These are phyloP conservation scores for Helogale parvula DNA, from an alignment of 2,113 vertebrate species.

Conservation along the genomic window DNA sequence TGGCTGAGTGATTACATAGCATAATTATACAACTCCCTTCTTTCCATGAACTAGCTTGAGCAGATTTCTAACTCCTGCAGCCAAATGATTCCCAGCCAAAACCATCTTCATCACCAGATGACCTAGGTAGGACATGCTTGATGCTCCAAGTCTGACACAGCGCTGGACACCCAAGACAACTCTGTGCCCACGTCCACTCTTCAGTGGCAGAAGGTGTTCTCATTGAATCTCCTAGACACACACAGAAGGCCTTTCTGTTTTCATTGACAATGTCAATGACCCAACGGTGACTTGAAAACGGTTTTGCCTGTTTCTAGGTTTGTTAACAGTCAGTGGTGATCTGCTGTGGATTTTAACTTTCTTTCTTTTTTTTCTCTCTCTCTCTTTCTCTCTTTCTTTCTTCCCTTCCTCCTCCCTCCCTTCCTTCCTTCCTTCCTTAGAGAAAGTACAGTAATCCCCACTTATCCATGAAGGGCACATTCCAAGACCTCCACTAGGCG, in stretches of 20 bases:
- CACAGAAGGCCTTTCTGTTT: constrained; percentile 52
- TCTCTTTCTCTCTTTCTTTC: not conserved
- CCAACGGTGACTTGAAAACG: constrained; percentile 56
- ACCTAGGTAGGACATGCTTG: not conserved
- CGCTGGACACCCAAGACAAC: not conserved
- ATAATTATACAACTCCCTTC: not conserved
- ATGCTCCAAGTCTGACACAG: not conserved
- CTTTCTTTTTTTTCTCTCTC: not conserved
- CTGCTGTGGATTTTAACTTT: not conserved
- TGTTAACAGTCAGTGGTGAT: constrained; percentile 55
- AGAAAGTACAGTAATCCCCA: not conserved
- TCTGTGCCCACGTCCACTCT: not conserved
- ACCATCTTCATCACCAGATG: not conserved
- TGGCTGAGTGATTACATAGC: not conserved
- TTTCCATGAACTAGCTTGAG: not conserved
- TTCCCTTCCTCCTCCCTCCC: accelerated
- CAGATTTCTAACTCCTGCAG: not conserved
- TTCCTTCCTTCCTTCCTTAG: no score
- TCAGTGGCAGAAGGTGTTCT: constrained; percentile 29
- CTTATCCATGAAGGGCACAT: not conserved
- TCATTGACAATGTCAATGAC: constrained; percentile 3
- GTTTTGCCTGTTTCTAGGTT: constrained; percentile 36
- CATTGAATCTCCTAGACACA: not conserved
- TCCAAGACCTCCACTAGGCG: not conserved
- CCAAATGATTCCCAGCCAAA: not conserved